A percentile compares a stretch with the other conserved stretches of the same genome.
These are phyloP conservation scores for Caenorhabditis sinica DNA, from an alignment of 2,888 invertebrate genomes.

Conservation along the genomic window DNA sequence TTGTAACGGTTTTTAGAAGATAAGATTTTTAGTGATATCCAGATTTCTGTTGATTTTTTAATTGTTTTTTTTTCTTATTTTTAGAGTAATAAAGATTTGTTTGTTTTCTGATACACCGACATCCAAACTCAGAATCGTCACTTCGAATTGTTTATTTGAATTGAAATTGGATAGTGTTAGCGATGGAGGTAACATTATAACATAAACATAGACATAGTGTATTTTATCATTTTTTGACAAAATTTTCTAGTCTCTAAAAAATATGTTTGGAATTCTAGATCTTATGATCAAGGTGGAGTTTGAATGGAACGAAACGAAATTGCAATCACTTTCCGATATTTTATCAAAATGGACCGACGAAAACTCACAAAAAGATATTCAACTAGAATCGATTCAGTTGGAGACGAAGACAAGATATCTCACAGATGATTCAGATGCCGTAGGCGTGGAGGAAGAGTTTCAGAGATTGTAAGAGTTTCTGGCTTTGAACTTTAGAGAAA, in stretches of 20 bases:
- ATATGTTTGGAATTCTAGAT: neutral
- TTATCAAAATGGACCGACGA: neutral
- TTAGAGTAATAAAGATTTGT: conserved; percentile 14
- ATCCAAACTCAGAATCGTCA: neutral
- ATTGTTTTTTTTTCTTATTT: conserved; percentile 25
- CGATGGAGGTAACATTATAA: neutral
- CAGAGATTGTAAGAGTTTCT: conserved; percentile 43
- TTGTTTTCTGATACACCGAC: neutral
- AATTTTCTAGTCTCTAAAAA: neutral
- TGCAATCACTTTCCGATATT: neutral
- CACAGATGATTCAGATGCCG: conserved; percentile 3
- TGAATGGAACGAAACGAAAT: conserved; percentile 55
- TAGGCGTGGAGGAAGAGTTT: conserved; percentile 31
- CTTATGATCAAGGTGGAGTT: conserved; percentile 45
- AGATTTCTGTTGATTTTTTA: conserved; percentile 20
- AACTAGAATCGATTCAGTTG: conserved; percentile 19
- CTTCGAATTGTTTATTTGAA: conserved; percentile 30
- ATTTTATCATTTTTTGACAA: no score
- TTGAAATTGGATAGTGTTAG: neutral
- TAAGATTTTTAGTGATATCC: conserved; percentile 30
- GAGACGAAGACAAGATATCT: conserved; percentile 10
- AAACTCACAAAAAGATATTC: neutral
- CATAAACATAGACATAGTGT: neutral
- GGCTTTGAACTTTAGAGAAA: neutral
- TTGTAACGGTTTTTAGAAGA: conserved; percentile 4